These are phyloP conservation scores for Clusia tigrina DNA, from an alignment of 2,888 invertebrate genomes.

Conservation along the genomic window DNA sequence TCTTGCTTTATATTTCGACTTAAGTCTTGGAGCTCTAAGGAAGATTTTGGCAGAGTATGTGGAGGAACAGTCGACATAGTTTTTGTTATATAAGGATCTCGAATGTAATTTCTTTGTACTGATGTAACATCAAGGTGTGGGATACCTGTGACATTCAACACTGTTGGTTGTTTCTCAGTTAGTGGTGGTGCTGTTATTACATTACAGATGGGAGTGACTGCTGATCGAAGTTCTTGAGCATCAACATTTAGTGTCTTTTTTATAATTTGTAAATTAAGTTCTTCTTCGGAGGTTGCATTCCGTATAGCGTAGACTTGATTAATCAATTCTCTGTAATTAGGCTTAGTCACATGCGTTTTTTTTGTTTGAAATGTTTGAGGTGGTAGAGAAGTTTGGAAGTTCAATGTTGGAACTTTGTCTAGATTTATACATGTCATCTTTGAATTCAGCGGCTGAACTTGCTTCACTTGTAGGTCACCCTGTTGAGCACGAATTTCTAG, in stretches of 20 bases:
- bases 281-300: conserved; percentile 59
- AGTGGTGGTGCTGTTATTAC: conserved; percentile 10
- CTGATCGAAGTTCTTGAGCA: conserved; percentile 20
- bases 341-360: conserved; percentile 46
- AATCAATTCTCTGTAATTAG: conserved; percentile 60
- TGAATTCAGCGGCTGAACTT: not conserved
- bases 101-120: not conserved
- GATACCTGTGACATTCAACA: not conserved
- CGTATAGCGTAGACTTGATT: conserved; percentile 56
- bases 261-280: conserved; percentile 61
- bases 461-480: not conserved
- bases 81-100: not conserved
- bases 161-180: conserved; percentile 12
- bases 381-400: conserved; percentile 21
- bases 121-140: conserved; percentile 21
- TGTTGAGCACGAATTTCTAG: not conserved
- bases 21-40: not conserved
- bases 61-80: conserved; percentile 8
- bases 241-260: conserved; percentile 61
- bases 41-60: not conserved
- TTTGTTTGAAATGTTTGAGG: conserved; percentile 28
- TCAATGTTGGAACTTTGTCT: not conserved
- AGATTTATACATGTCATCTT: not conserved
- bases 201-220: not conserved
- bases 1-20: conserved; percentile 8